These are phyloP conservation scores for Xenopus borealis DNA, from an alignment of 2,113 vertebrate genomes.

Conservation along the genomic window DNA sequence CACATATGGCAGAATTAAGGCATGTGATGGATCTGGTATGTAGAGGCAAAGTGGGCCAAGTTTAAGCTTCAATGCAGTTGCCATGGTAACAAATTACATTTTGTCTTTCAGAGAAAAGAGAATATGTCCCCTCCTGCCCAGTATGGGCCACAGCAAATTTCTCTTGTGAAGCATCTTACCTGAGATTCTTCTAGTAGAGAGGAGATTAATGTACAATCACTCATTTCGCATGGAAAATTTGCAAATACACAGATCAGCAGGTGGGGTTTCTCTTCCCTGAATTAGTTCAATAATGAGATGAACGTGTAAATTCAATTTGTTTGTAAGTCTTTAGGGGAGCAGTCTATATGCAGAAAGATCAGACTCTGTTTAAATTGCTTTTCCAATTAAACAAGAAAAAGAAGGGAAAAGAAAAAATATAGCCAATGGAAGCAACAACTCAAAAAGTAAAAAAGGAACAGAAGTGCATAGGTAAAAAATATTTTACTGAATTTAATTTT, in stretches of 20 bases:
- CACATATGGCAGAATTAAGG: constrained; percentile 4
- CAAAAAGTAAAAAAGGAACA: background rate
- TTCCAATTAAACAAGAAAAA: constrained; percentile 14
- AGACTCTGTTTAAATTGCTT: constrained; percentile 13
- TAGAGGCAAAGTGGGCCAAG: background rate
- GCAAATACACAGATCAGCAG: constrained; percentile 1
- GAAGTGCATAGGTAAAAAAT: background rate
- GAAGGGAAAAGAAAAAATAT: background rate
- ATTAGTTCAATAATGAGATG: constrained; percentile 18
- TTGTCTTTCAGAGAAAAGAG: background rate
- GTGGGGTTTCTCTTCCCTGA: constrained; percentile 6
- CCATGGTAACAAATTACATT: background rate
- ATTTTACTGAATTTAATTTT: too few relatives aligned
- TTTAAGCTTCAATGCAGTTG: constrained; percentile 4
- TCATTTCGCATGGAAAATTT: background rate
- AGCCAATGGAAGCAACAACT: background rate
- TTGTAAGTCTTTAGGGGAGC: constrained; percentile 1
- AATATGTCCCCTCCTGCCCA: background rate
- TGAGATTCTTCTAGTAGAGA: background rate
- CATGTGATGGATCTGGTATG: background rate
- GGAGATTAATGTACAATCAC: background rate
- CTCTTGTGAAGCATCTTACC: background rate
- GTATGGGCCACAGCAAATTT: background rate
- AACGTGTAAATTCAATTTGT: constrained; percentile 22
- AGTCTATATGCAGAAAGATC: background rate